Evolutionary conservation across 2,888 invertebrate genomes (phyloP).

Genomic region (Antitype chi): DNA sequence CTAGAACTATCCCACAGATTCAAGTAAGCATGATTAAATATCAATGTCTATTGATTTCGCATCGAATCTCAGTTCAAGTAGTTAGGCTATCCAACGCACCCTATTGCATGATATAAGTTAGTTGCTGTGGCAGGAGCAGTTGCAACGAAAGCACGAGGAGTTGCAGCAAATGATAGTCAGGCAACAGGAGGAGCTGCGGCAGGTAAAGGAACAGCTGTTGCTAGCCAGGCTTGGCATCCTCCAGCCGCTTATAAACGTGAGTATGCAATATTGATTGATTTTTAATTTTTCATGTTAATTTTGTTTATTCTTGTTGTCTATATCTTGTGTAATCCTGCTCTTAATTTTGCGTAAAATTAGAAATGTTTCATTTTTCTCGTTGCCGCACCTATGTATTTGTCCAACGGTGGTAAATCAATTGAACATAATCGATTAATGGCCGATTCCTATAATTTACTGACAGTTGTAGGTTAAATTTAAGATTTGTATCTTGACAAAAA

Average conservation of each 20-base stretch:
- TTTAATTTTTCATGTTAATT: conserved; percentile 8
- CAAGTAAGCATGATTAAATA: conserved; percentile 44
- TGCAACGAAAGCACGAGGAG: conserved; percentile 95
- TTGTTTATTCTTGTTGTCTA: neutral
- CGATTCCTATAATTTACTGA: no score
- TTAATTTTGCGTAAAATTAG: conserved; percentile 1
- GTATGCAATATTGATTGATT: conserved; percentile 57
- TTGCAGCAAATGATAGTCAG: conserved; percentile 95
- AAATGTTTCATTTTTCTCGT: neutral
- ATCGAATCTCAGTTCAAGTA: conserved; percentile 52
- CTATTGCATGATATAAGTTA: conserved; percentile 76
- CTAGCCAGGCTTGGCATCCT: conserved; percentile 94
- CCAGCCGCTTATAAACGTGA: conserved; percentile 84
- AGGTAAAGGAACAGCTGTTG: conserved; percentile 96
- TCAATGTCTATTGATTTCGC: conserved; percentile 42
- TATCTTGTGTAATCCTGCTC: conserved; percentile 14
- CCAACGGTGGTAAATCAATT: neutral
- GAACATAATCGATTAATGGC: neutral
- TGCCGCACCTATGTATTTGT: conserved; percentile 28
- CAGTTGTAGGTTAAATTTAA: no score
- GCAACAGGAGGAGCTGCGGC: conserved; percentile 96
- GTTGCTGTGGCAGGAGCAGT: conserved; percentile 92
- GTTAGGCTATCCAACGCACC: conserved; percentile 40
- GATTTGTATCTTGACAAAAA: no score
- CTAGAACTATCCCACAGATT: conserved; percentile 19